Conservation (phyloP, 53 echinoderm and acorn worm species). For the Zoroaster sp. region DNA sequence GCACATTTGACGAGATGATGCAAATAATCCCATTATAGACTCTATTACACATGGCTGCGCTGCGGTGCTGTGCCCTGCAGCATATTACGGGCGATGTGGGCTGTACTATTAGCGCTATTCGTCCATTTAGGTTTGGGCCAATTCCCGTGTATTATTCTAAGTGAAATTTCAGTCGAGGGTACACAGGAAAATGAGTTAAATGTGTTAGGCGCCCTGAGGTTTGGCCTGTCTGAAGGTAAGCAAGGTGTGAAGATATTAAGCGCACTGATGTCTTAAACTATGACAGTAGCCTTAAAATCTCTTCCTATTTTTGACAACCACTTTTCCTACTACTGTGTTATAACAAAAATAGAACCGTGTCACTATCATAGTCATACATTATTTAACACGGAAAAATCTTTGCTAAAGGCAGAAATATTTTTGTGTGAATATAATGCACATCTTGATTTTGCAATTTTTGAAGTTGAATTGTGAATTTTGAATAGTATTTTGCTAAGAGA, state of each 20-base stretch:
- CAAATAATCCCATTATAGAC: constrained; percentile 49
- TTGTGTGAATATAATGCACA: too few relatives aligned
- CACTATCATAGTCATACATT: too few relatives aligned
- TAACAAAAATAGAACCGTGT: too few relatives aligned
- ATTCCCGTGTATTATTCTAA: constrained; percentile 47
- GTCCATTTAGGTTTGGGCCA: background rate
- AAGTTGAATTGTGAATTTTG: too few relatives aligned
- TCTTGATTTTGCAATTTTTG: too few relatives aligned
- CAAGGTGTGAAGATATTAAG: background rate
- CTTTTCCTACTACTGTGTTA: too few relatives aligned
- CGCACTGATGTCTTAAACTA: background rate
- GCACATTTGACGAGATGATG: constrained; percentile 57
- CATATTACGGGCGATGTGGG: background rate
- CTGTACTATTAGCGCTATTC: constrained; percentile 10
- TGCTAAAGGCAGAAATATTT: too few relatives aligned
- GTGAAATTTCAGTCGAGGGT: constrained; percentile 38
- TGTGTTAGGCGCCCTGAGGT: constrained; percentile 44
- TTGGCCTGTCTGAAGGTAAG: background rate
- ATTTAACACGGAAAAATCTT: too few relatives aligned
- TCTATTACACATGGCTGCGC: constrained; percentile 41
- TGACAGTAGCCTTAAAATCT: background rate
- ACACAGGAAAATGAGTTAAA: constrained; percentile 18
- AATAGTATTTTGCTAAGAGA: too few relatives aligned
- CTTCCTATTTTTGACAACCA: too few relatives aligned
- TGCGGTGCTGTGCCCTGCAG: constrained; percentile 3